Base-by-base conservation (phyloP, 1,140 invertebrate species). In the Lepidurus apus region DNA sequence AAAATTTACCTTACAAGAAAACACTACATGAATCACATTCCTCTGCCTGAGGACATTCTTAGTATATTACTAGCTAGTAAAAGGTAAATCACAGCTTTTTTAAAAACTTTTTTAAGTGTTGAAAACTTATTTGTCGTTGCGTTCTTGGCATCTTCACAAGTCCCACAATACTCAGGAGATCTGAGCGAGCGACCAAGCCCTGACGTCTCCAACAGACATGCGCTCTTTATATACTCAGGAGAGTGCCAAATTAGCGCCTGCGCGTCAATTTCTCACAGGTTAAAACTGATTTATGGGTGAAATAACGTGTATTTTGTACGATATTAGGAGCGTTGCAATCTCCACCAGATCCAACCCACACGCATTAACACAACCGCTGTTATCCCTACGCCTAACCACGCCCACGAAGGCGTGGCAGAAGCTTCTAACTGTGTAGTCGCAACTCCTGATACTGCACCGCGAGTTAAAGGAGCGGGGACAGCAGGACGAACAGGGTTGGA, bases 401-500 rank as follows among this genome's bases (percentile, higher is more conserved):
- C 43, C 65, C 34, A 79, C 42, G 42, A 8, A 21, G 11, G 10
- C 7, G 34, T 42, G 21, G 24, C n/a, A 26, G 43, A 34, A 73
- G 34, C n/a, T 74, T 9, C 77, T 74, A 53, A 10, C 11, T 26
- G 9, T 13, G 77, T 24, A 17, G 45, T 9, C n/a, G 44, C 42
- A 17, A 79, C 11, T 79, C 78, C 78, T 11, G 78, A 79, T 79
- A 79, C 21, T 7, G 74, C 43, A 26, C 78, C 78, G 42, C 42
- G 43, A 26, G 74, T 42, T 1, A 75, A 42, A 9, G 78, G 42
- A 26, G 43, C 78, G 1, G 78, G 78, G 1, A 79, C 74, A 44
- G 44, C 42, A 43, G 78, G 78, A 42, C 74, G 73, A 26, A 34
- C 26, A 21, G 78, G 78, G n/a, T 21, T 43, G 4, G 75, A 10